Evolutionary conservation across 2,113 vertebrate genomes (phyloP).

Genomic region (Thryonomys swinderianus): DNA sequence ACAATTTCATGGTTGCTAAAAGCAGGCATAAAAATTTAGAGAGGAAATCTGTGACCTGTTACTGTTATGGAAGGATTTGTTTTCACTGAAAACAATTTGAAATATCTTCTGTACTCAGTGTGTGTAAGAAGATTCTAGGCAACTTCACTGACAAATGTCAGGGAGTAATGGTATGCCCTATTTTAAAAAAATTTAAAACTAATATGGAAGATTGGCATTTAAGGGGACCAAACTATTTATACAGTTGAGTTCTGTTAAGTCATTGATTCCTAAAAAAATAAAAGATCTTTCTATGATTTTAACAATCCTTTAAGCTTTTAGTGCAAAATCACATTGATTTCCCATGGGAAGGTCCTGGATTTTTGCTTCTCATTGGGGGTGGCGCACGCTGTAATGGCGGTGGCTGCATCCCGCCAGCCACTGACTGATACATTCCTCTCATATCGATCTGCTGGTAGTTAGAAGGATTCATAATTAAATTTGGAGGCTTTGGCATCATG

Average conservation of each 20-base stretch:
- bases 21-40: constrained; percentile 87
- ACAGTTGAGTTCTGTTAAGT: constrained; percentile 92
- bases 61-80: constrained; percentile 87
- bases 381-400: constrained; percentile 91
- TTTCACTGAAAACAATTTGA: constrained; percentile 92
- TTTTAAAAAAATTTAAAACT: constrained; percentile 84
- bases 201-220: constrained; percentile 86
- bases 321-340: constrained; percentile 94
- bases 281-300: constrained; percentile 89
- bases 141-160: constrained; percentile 86
- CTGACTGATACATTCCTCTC: constrained; percentile 96
- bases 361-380: constrained; percentile 93
- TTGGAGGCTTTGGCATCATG: constrained; percentile 90
- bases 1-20: constrained; percentile 82
- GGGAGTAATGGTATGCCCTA: constrained; percentile 83
- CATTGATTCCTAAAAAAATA: constrained; percentile 92
- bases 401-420: constrained; percentile 87
- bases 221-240: constrained; percentile 87
- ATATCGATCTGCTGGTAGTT: constrained; percentile 94
- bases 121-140: constrained; percentile 90
- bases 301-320: constrained; percentile 88
- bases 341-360: constrained; percentile 95
- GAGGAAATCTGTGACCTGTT: constrained; percentile 87
- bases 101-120: constrained; percentile 89
- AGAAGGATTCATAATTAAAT: constrained; percentile 89